phyloP scores from a whole-genome alignment of 1,140 invertebrate species.

The Brachionus koreanus region DNA sequence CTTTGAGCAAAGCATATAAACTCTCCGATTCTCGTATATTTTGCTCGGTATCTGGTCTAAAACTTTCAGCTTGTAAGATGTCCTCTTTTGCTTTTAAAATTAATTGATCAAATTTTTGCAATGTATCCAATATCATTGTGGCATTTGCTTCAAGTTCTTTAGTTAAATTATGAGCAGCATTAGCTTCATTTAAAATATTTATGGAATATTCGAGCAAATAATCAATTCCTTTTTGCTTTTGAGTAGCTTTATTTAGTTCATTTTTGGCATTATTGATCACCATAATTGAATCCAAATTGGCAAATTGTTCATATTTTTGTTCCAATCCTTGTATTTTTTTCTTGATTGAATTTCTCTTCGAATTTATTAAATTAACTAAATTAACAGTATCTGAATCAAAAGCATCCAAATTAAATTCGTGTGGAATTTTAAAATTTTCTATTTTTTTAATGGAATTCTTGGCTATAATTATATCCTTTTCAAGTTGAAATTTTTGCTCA shows the following conservation, averaged over 20 bases:
- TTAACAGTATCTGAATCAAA: neutral
- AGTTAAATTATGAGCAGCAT: neutral
- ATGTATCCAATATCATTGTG: neutral
- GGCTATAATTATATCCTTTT: neutral
- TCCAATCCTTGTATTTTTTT: conserved; percentile 4
- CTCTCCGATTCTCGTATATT: neutral
- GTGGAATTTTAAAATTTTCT: conserved; percentile 36
- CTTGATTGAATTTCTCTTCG: neutral
- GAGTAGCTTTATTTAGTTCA: neutral
- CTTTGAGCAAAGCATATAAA: neutral
- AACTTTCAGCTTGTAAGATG: neutral
- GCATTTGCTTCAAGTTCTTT: neutral
- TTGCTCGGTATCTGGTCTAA: neutral
- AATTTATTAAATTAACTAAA: neutral
- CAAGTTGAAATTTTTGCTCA: neutral
- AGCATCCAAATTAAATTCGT: neutral
- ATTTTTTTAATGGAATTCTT: neutral
- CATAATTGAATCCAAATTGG: neutral
- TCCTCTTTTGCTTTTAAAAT: neutral
- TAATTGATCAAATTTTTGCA: conserved; percentile 36
- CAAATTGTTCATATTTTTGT: neutral
- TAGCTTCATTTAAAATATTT: neutral
- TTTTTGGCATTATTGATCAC: neutral
- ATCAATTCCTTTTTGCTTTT: conserved; percentile 42
- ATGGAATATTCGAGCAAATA: neutral